Base-by-base conservation (phyloP, 2,113 vertebrate species). In the Pollimyrus isidori region DNA sequence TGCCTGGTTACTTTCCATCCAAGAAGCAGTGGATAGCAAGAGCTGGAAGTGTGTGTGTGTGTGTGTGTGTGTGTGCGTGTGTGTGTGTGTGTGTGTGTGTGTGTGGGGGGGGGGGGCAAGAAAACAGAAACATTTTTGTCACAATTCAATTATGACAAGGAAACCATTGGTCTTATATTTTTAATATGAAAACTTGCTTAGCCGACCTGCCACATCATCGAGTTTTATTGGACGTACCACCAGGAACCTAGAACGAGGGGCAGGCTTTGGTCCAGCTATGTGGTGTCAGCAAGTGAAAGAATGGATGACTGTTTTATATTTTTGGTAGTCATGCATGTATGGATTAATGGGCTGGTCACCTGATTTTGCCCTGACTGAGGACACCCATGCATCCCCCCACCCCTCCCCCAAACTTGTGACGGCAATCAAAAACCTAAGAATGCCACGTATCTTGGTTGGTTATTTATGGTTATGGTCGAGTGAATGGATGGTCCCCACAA, bases 1-100 rank as follows among this genome's bases (percentile, higher is more conserved):
- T 87, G 13, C 86, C 88, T 56, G 10, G 21, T 90, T 89, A 85
- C 88, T 92, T 93, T 94, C 89, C 91, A 92, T 90, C 88, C 80
- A 89, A 91, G 91, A 88, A 84, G 73, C 92, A 92, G 89, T 90
- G 88, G 45, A 82, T 88, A 83, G 62, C 92, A 92, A 86, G 89
- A 87, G 23, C 62, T 88, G 86, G 39, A 89, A 83, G 87, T 89
- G 21, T 56, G 73, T 80, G 35, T 39, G 13, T 73, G n/a, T 5
- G 52, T 50, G 49, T 3, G 10, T 49, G 49, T 49, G 49, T 13
- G 10, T 13, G 9, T 50, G 49, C 13, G 49, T 50, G 49, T 3
- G 50, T 49, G 9, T 49, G 49, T 50, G 49, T 50, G 49, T 13
- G 10, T 13, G 49, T 50, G 11, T 50, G 49, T 50, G 45, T 46